A percentile compares a stretch with the other conserved stretches of the same genome.
Conservation (phyloP, 1,140 invertebrate genomes). For the Diploscapter pachys region DNA sequence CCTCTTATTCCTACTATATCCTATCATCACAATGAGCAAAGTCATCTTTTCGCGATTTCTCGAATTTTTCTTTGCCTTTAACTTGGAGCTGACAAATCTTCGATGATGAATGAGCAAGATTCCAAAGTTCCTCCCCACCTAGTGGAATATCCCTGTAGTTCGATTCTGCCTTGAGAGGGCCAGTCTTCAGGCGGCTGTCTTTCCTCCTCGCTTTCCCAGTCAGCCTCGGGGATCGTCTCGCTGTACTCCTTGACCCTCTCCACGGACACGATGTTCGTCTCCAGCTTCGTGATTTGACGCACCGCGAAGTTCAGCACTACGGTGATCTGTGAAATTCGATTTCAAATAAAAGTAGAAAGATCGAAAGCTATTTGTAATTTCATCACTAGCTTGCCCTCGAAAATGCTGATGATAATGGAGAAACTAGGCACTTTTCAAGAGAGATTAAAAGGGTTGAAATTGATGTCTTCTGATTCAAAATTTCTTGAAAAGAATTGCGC, state of each 20-base stretch:
- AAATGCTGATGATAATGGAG: not conserved
- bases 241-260: constrained; percentile 95
- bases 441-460: too few relatives aligned
- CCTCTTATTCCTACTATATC: too few relatives aligned
- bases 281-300: constrained; percentile 90
- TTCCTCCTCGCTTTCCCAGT: constrained; percentile 39
- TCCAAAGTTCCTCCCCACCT: constrained; percentile 38
- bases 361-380: too few relatives aligned
- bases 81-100: not conserved
- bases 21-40: too few relatives aligned
- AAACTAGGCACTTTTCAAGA: too few relatives aligned
- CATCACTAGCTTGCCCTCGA: too few relatives aligned
- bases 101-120: not conserved
- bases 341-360: not conserved
- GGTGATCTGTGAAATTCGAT: constrained; percentile 66
- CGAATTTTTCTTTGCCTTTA: too few relatives aligned
- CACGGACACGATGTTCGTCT: constrained; percentile 94
- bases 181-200: constrained; percentile 45
- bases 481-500: too few relatives aligned
- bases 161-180: constrained; percentile 50
- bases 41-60: too few relatives aligned
- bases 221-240: constrained; percentile 69
- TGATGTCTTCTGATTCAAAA: too few relatives aligned
- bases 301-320: constrained; percentile 93
- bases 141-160: constrained; percentile 53